Percentiles rank a stretch among this genome's conserved stretches.
Evolutionary conservation across 2,113 vertebrate species (phyloP).

Genomic region (Pontoporia blainvillei): DNA sequence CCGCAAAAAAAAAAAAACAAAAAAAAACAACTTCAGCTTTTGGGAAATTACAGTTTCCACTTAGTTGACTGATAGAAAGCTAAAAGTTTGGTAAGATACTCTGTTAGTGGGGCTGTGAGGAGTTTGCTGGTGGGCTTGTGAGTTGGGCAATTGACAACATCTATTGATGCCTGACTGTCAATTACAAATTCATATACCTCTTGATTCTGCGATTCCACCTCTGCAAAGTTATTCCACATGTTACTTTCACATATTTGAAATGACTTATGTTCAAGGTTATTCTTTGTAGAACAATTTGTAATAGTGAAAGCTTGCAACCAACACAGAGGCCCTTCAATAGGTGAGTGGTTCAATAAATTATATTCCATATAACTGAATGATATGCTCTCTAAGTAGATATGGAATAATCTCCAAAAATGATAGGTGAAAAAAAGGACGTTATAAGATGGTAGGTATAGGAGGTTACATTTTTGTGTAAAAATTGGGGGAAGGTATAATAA

Average conservation of each 20-base stretch:
- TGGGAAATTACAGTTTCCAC: background rate
- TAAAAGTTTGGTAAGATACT: background rate
- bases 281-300: background rate
- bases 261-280: background rate
- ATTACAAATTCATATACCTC: background rate
- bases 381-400: background rate
- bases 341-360: background rate
- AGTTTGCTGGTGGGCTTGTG: background rate
- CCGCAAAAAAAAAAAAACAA: too few relatives aligned
- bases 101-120: background rate
- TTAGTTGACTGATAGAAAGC: background rate
- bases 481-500: background rate
- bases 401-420: background rate
- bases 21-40: background rate
- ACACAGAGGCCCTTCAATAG: background rate
- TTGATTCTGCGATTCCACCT: background rate
- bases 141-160: background rate
- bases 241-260: background rate
- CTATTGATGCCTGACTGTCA: background rate
- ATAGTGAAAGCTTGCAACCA: background rate
- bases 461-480: background rate
- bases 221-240: background rate
- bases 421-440: background rate
- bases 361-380: background rate
- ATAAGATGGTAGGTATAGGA: background rate